Base-by-base conservation (phyloP, 2,113 vertebrate genomes). In the Sphaerodactylus townsendi region DNA sequence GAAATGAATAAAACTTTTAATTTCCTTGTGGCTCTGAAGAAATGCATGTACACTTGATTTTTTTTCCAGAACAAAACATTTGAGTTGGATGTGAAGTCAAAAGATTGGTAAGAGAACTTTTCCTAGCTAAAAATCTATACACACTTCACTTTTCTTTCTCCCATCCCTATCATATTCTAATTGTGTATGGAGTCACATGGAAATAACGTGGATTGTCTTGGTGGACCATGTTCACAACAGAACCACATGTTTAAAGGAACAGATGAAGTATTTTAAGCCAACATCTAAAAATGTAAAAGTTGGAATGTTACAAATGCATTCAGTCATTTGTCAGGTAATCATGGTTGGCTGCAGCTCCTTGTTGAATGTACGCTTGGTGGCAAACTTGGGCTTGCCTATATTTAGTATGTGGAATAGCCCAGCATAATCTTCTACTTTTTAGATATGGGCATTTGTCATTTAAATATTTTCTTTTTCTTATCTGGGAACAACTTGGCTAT, bases 1-100 rank as follows among this genome's bases (percentile, higher is more conserved):
- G 74, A 56, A 5, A 50, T 10, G 33, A 71, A 81, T 0, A 0
- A 48, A 90, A 75, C 25, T 65, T 48, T 83, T 66, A 82, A 0
- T 3, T 75, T 39, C 28, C 83, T 81, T 90, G 59, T 66, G 56
- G 56, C 85, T 64, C 85, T 94, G 79, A 93, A 87, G 6, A 48
- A 9, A 62, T 62, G 23, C 41, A 10, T 41, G 4, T 84, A 70
- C 92, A 72, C 88, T 89, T 88, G 46, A 82, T 70, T 92, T 93
- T 90, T 0, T 93, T 92, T 91, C 81, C 92, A 97, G 96, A 89
- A 82, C 41, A 93, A 92, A 86, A 94, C 92, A 75, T 94, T 95
- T 91, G 96, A 97, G 87, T 88, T 97, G 90, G 92, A 95, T 39
- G 75, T 96, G 92, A 96, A 93, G 84, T 86, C 96, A 86, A 93